phyloP scores from a whole-genome alignment of 2,797 vertebrate genomes.

The Pangasius mekongensis region DNA sequence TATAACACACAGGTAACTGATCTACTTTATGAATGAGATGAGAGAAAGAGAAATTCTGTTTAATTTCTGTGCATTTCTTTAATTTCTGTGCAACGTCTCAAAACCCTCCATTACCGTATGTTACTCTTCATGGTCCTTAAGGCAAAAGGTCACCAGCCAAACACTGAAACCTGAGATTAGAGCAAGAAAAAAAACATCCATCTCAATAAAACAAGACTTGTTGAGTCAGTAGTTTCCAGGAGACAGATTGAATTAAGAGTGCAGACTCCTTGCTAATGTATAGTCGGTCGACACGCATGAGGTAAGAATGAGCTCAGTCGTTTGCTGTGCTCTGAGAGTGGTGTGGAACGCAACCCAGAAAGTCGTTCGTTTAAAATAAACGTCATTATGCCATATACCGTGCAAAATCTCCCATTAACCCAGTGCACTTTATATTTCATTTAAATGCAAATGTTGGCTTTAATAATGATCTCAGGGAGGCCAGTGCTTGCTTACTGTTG shows the following conservation, averaged over 20 bases:
- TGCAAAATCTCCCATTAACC: slow-evolving; percentile 20
- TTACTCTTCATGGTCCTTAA: background rate
- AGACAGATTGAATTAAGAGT: slow-evolving; percentile 43
- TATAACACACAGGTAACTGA: background rate
- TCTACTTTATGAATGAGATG: background rate
- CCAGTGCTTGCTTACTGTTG: slow-evolving; percentile 21
- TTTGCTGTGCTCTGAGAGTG: background rate
- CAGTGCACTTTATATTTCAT: slow-evolving; percentile 47
- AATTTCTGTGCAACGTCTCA: background rate
- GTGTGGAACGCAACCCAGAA: slow-evolving; percentile 13
- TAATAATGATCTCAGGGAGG: slow-evolving; percentile 53
- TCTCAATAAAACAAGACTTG: slow-evolving; percentile 35
- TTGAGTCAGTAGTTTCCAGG: slow-evolving; percentile 45
- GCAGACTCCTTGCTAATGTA: slow-evolving; percentile 29
- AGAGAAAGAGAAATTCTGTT: background rate
- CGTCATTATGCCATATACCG: slow-evolving; percentile 7
- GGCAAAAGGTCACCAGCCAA: slow-evolving; percentile 29
- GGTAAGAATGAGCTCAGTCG: background rate
- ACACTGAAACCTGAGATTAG: slow-evolving; percentile 38
- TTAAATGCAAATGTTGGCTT: slow-evolving; percentile 57
- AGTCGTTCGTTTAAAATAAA: slow-evolving; percentile 10
- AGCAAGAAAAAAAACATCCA: slow-evolving; percentile 27
- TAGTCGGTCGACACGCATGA: background rate
- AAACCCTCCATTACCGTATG: background rate
- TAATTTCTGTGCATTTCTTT: too few relatives aligned